These are phyloP conservation scores for Mus caroli DNA, from an alignment of 2,797 vertebrate genomes.

Conservation along the genomic window DNA sequence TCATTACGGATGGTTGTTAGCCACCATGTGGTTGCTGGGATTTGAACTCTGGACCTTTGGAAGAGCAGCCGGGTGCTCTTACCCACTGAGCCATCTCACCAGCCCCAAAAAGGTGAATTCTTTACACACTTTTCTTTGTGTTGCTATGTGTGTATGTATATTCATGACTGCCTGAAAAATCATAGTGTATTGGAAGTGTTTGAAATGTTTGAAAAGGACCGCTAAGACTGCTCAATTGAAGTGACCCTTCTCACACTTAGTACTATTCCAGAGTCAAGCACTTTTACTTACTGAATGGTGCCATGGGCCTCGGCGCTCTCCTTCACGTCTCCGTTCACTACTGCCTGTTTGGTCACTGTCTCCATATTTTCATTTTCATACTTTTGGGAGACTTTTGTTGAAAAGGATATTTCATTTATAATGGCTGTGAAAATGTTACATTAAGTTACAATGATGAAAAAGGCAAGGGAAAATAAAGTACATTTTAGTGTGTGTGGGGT, in stretches of 20 bases:
- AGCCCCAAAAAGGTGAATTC: no score
- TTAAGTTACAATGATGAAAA: slow-evolving; percentile 34
- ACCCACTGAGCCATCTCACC: no score
- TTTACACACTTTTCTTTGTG: slow-evolving; percentile 5
- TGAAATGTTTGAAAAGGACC: slow-evolving; percentile 17
- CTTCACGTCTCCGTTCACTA: slow-evolving; percentile 92
- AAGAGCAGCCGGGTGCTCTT: no score
- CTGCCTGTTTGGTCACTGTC: slow-evolving; percentile 93
- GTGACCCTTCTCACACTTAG: slow-evolving; percentile 19
- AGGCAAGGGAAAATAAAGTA: no score
- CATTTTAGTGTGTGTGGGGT: background rate
- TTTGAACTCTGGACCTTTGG: no score
- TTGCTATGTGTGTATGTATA: background rate
- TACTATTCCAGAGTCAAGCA: slow-evolving; percentile 3
- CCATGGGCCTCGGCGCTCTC: slow-evolving; percentile 95
- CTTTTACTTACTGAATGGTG: slow-evolving; percentile 94
- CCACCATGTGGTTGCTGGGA: no score
- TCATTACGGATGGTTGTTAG: no score
- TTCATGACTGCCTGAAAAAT: slow-evolving; percentile 23
- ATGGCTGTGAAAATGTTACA: slow-evolving; percentile 63
- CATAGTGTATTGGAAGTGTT: slow-evolving; percentile 17
- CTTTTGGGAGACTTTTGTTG: slow-evolving; percentile 83
- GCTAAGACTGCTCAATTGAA: background rate
- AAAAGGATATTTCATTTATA: slow-evolving; percentile 83
- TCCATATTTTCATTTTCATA: slow-evolving; percentile 90